Evolutionary conservation across 2,797 vertebrate species (phyloP).

Genomic region (Brachyalestes nurse): DNA sequence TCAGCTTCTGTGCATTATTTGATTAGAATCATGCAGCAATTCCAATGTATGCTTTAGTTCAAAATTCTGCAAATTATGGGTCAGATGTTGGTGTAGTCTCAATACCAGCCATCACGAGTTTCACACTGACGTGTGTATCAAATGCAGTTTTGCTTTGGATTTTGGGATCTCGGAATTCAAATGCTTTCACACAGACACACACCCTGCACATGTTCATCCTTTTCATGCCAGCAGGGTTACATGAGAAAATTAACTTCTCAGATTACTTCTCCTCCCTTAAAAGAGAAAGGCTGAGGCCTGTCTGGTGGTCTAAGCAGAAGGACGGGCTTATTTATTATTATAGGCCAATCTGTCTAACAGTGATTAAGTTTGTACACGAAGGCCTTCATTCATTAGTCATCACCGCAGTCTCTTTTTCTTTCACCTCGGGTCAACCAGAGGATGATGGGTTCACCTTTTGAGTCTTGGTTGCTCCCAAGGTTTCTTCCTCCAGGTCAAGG

Average conservation of each 20-base stretch:
- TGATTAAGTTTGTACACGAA: too few species aligned
- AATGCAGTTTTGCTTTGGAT: constrained; percentile 33
- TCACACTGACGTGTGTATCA: constrained; percentile 35
- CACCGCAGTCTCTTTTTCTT: too few species aligned
- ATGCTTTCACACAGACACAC: constrained; percentile 33
- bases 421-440: too few species aligned
- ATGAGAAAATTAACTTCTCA: constrained; percentile 19
- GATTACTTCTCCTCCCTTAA: constrained; percentile 26
- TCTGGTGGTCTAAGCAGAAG: neutral
- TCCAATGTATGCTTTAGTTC: too few species aligned
- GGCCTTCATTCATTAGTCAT: too few species aligned
- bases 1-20: neutral
- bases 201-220: constrained; percentile 27
- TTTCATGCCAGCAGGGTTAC: constrained; percentile 9
- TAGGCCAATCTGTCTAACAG: too few species aligned
- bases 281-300: neutral
- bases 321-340: too few species aligned
- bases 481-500: too few species aligned
- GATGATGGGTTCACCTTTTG: too few species aligned
- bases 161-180: neutral
- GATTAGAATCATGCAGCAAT: neutral
- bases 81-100: constrained; percentile 2
- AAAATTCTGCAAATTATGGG: neutral
- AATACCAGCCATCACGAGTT: constrained; percentile 18
- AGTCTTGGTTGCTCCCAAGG: too few species aligned